Evolutionary conservation across 1,140 invertebrate species (phyloP), one percentile per base, ranked within the genome.

Genomic region (Gyrodactylus bullatarudis): DNA sequence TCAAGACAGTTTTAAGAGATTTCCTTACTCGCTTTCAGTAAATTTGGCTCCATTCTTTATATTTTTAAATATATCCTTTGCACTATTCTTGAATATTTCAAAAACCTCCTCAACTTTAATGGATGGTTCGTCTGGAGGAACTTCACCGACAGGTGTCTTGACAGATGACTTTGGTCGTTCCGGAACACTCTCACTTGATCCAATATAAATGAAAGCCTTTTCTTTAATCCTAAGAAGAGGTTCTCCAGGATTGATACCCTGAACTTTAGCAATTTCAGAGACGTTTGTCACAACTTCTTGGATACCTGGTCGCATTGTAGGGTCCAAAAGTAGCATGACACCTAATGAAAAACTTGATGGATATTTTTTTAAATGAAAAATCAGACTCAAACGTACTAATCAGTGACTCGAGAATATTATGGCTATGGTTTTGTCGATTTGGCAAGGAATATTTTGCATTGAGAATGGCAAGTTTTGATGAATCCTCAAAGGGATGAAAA

Each of bases 401-500:
- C 34, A 54, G 34, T 16, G 34, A 54, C 34, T 54, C 34, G 8
- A 54, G n/a, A n/a, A 54, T 54, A 81, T 91, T 88, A 70, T 87
- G 77, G n/a, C 77, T 73, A 74, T 93, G 89, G 21, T 93, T 83
- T 8, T 90, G 34, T 16, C 8, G 34, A n/a, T 54, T 24, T 25
- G 91, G 87, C 69, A 93, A 84, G 69, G 83, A 85, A 80, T 89
- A 97, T 78, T 96, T 98, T 75, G 87, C 92, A 84, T 98, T 98
- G 2, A 97, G 84, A 76, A 98, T 96, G 68, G 82, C 85, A 75
- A 99, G 80, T 80, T 98, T 98, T 27, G 92, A 92, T 1, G 85
- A 85, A 82, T 98, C 95, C 79, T 95, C 90, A 81, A 94, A 99
- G 16, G 95, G 95, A 85, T 99, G 95, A 75, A 86, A 86, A 79